phyloP scores from a whole-genome alignment of 2,113 vertebrate genomes.

The Hylia prasina region DNA sequence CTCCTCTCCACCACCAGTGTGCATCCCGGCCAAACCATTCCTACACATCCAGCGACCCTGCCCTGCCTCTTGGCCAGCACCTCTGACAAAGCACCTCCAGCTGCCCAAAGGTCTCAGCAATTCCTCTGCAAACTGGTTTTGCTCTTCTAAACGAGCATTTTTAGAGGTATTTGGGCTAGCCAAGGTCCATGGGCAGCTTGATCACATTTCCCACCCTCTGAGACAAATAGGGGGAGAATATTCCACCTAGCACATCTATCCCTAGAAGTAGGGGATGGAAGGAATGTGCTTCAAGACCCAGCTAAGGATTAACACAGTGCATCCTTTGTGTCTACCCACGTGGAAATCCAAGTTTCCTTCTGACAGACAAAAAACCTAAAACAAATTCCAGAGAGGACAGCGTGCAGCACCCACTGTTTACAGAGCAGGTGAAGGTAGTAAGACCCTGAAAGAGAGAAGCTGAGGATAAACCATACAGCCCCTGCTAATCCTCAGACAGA shows the following conservation, averaged over 20 bases:
- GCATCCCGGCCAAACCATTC: background rate
- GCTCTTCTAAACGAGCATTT: background rate
- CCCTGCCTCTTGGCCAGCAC: background rate
- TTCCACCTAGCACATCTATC: background rate
- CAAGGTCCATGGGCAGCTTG: background rate
- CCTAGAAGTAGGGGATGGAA: background rate
- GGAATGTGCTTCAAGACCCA: background rate
- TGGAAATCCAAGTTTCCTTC: background rate
- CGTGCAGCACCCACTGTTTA: fast-evolving
- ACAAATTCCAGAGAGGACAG: background rate
- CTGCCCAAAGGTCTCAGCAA: background rate
- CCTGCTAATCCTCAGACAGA: background rate
- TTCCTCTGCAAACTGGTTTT: background rate
- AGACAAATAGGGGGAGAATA: fast-evolving
- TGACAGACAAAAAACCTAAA: background rate
- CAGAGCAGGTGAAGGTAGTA: background rate
- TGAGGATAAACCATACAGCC: background rate
- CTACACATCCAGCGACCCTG: background rate
- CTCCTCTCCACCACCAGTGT: background rate
- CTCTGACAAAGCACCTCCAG: background rate
- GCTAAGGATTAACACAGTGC: background rate
- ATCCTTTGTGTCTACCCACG: background rate
- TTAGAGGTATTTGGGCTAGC: background rate
- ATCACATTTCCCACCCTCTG: background rate
- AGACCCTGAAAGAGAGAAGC: background rate